Evolutionary conservation across 2,797 vertebrate genomes (phyloP), one percentile per base, ranked within the genome.

Genomic region (Lindbergichthys nudifrons): DNA sequence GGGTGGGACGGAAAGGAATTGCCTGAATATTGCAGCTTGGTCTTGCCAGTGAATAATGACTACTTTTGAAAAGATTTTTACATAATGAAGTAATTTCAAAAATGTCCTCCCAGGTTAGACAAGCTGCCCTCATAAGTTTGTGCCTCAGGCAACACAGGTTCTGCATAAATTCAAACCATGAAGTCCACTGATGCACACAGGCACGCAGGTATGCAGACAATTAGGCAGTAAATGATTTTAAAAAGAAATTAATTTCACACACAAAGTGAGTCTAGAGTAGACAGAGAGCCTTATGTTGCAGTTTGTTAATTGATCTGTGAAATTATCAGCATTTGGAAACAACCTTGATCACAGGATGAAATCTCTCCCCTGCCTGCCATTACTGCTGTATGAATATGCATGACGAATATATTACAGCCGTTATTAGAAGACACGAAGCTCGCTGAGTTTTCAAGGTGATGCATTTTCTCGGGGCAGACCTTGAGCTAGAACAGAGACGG

Each of bases 301-400:
- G 36, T 77, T 75, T 70, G 41, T 39, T 60, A 75, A 65, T 52
- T 79, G 57, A 53, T 58, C 21, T 79, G 48, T 39, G 67, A 75
- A 78, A 70, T 64, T 0, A 68, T 65, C 53, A 63, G 52, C 41
- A 47, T 80, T 78, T 65, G 53, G 57, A 48, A 70, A 53, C 73
- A 77, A 81, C 75, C 66, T 84, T 86, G 82, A 79, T 73, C 39
- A 59, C 52, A 73, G 52, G 36, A 60, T 52, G 62, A 81, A 77
- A 56, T 77, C 63, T 53, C 45, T 52, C 79, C 76, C 60, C 64
- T 48, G 70, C 45, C 71, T 78, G 80, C 71, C 65, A 45, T 77
- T 64, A 58, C 15, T 3, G 26, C 12, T 15, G 65, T 80, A 69
- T 80, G 66, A 82, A 86, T 84, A 88, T 83, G 70, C 71, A 84